Evolutionary conservation across 2,113 vertebrate genomes (phyloP).

Genomic region (Semnornis frantzii): DNA sequence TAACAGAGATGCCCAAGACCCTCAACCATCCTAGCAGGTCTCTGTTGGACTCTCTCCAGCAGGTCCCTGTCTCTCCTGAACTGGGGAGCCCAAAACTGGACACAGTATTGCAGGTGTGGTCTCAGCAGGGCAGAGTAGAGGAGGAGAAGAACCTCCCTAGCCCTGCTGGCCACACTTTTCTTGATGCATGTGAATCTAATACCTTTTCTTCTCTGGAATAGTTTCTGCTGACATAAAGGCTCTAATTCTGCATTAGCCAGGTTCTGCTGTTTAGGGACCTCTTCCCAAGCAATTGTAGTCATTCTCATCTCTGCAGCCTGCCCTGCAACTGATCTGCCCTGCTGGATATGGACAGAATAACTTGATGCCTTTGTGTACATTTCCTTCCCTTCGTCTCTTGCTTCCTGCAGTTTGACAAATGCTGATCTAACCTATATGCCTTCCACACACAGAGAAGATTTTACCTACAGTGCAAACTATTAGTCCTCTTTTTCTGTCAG

Average conservation of each 20-base stretch:
- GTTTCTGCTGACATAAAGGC: not conserved
- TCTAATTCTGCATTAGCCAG: not conserved
- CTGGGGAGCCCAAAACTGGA: too few species aligned
- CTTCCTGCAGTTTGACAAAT: not conserved
- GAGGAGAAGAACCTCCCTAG: too few species aligned
- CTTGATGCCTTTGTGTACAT: not conserved
- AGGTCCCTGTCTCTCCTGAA: too few species aligned
- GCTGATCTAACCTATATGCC: not conserved
- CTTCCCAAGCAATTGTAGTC: not conserved
- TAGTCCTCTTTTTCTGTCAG: not conserved
- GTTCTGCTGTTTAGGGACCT: not conserved
- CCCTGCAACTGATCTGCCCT: not conserved
- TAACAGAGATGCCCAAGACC: too few species aligned
- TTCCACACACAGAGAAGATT: not conserved
- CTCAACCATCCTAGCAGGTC: too few species aligned
- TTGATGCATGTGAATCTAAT: not conserved
- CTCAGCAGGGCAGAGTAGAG: too few species aligned
- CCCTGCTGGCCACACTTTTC: too few species aligned
- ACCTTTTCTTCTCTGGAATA: not conserved
- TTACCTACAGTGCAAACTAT: not conserved
- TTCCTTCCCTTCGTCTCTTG: not conserved
- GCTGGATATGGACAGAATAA: not conserved
- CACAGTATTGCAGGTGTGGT: too few species aligned
- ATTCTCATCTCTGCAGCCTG: not conserved
- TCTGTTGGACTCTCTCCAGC: too few species aligned